Base-by-base conservation (phyloP, 2,888 invertebrate genomes). In the Chrysolina oricalcia region DNA sequence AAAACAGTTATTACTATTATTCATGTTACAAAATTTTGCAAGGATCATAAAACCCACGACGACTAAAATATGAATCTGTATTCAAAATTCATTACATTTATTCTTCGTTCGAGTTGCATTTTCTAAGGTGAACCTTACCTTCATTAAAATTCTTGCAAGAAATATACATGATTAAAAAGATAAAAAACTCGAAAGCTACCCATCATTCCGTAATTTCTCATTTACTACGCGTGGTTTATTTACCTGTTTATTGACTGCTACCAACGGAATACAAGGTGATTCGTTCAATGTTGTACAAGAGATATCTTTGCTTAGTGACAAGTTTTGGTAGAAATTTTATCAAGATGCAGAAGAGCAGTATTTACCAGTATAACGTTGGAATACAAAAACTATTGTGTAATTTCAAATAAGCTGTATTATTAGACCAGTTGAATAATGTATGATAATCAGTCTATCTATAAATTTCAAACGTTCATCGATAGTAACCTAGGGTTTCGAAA, bases 121-220 rank as follows among this genome's bases (percentile, higher is more conserved):
- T 78, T 76, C 77, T 77, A 78, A 78, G 76, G 76, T 78, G 79
- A 79, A 75, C 78, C 79, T 79, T 78, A 73, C 73, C 75, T 78
- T 81, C 81, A 83, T 83, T 83, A 82, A 83, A 82, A 82, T 83
- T 83, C 83, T 80, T 74, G 40, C 68, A 73, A 76, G 80, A 72
- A 79, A 80, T 79, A 80, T 75, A 80, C 79, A 75, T 27, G 74
- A 76, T 76, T 77, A 79, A 80, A 79, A 46, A 11, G 64, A 62
- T 56, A 78, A 74, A 75, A 78, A 71, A 40, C 35, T 43, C 23
- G 50, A 53, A n/a, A 68, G 67, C 67, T 68, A 68, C 67, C 67
- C 40, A 68, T 40, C 53, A 50, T 68, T 68, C 53, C 53, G 35
- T 53, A 53, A 68, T 68, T 68, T 53, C 67, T 53, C 67, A 68